Base-by-base conservation (phyloP, 2,797 vertebrate species). In the Macropodus opercularis region DNA sequence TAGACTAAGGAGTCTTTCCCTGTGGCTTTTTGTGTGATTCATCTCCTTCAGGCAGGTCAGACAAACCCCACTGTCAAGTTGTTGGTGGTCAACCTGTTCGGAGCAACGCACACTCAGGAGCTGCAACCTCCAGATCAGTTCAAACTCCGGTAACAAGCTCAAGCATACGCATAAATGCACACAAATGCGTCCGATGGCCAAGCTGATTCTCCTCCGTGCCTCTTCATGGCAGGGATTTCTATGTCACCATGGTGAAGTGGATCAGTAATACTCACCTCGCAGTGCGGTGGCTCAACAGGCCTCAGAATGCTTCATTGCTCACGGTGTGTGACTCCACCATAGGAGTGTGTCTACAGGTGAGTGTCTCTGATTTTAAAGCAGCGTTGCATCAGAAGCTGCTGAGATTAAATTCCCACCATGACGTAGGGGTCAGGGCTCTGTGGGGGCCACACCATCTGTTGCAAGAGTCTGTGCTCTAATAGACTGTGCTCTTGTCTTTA, bases 201-300 rank as follows among this genome's bases (percentile, higher is more conserved):
- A 8, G 48, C 26, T 44, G 13, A 55, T 17, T 22, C 5, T 19
- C 21, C 19, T 9, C 14, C 47, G 4, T 48, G 36, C 8, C 6
- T 13, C 12, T 29, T 36, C 39, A 63, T 63, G 42, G 56, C 84
- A 98, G 97, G 86, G 95, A 98, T 75, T 95, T 96, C 84, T 98
- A 98, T 59, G 77, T 98, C 76, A 94, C 95, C 29, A 95, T 98
- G 96, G 95, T 98, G 77, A 96, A 94, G 81, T 98, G 97, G 97
- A 87, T 98, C 72, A 95, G 95, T 89, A 93, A 92, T 69, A 96
- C 95, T 14, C 96, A 94, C 77, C 91, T 96, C 0, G 94, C 93
- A 1, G 96, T 98, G 59, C 92, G 94, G 2, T 98, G 97, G 97
- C 69, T 98, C 74, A 97, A 94, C 80, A 92, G 97, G 53, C 82